These are phyloP conservation scores for Australoheros scitulus DNA, from an alignment of 2,113 vertebrate genomes.

Conservation along the genomic window DNA sequence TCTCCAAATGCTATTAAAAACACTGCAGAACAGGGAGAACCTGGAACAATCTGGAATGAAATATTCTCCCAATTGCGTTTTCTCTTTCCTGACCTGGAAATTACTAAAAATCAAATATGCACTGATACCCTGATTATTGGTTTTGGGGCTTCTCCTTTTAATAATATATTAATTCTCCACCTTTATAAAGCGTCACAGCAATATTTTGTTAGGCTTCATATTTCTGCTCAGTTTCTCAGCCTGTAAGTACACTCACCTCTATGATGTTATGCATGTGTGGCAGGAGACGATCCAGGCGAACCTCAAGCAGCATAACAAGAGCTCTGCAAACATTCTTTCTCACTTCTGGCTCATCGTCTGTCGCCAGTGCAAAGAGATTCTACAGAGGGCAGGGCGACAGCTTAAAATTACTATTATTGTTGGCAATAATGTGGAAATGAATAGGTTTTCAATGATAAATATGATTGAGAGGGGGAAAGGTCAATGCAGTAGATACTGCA, in stretches of 20 bases:
- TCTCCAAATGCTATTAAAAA: neutral
- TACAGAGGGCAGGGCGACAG: slow-evolving; percentile 46
- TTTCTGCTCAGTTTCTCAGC: neutral
- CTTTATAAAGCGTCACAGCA: neutral
- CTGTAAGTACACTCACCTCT: slow-evolving; percentile 81
- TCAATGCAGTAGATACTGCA: neutral
- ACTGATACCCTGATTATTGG: neutral
- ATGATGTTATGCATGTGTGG: slow-evolving; percentile 98
- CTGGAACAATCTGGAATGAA: neutral
- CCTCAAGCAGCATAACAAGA: slow-evolving; percentile 97
- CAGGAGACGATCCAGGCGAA: slow-evolving; percentile 94
- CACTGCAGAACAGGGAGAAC: neutral
- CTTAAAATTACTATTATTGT: neutral
- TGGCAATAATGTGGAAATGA: neutral
- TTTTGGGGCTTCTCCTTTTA: neutral
- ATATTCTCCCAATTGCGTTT: neutral
- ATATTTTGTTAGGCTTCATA: no score
- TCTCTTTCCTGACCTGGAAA: neutral
- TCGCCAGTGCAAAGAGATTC: slow-evolving; percentile 96
- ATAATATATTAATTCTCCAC: neutral
- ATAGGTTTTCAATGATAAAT: neutral
- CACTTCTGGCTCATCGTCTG: slow-evolving; percentile 95
- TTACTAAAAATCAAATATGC: neutral
- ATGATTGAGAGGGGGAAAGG: neutral
- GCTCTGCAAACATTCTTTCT: slow-evolving; percentile 97